Conservation (phyloP, 2,113 vertebrate species). For the Nestor notabilis region DNA sequence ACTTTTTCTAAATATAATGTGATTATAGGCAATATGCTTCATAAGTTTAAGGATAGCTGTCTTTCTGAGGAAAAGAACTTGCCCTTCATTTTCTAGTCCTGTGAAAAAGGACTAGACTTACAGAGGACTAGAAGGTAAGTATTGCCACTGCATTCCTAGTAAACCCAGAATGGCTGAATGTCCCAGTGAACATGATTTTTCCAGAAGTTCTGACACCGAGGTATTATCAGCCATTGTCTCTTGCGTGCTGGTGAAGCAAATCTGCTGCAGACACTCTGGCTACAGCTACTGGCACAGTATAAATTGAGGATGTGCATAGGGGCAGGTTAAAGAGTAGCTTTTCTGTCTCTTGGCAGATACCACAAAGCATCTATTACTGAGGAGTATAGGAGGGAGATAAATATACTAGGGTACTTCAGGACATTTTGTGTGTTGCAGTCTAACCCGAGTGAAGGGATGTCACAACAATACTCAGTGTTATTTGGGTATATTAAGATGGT, state of each 20-base stretch:
- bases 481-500: background rate
- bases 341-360: background rate
- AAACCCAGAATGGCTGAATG: background rate
- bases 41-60: background rate
- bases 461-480: background rate
- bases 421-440: background rate
- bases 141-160: background rate
- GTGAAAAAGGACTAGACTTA: background rate
- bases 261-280: accelerated
- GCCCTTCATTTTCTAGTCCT: background rate
- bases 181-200: background rate
- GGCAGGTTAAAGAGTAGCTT: background rate
- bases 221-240: background rate
- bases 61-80: background rate
- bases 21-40: background rate
- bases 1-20: background rate
- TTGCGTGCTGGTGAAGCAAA: background rate
- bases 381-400: background rate
- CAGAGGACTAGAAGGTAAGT: background rate
- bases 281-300: background rate
- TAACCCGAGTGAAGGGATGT: background rate
- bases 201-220: background rate
- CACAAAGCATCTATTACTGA: background rate
- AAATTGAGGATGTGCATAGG: no score
- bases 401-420: no score